Evolutionary conservation across 2,888 invertebrate species (phyloP).

Genomic region (Cacoxenus indagator): DNA sequence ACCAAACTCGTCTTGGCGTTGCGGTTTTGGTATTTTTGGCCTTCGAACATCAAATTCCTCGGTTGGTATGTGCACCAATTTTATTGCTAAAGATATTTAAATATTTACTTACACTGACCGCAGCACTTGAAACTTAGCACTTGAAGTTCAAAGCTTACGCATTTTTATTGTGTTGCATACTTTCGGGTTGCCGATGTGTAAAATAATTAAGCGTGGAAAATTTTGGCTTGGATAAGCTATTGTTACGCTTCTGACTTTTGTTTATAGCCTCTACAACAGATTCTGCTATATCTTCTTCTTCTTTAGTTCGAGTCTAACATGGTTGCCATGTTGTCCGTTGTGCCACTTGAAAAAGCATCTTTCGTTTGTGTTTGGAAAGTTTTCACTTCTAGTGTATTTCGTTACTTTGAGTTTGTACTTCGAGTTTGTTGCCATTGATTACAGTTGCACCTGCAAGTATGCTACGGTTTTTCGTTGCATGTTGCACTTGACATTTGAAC

Average conservation of each 20-base stretch:
- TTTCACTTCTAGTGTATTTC: too few relatives aligned
- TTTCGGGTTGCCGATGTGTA: too few relatives aligned
- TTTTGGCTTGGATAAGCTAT: too few relatives aligned
- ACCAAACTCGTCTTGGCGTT: background rate
- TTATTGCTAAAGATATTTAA: background rate
- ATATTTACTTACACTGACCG: slow-evolving; percentile 1
- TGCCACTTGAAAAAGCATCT: too few relatives aligned
- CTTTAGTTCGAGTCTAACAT: too few relatives aligned
- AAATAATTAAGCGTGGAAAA: too few relatives aligned
- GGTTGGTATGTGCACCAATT: background rate
- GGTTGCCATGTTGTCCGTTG: too few relatives aligned
- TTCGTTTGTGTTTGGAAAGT: background rate
- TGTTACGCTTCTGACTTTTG: too few relatives aligned
- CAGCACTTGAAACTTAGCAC: background rate
- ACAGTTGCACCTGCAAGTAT: background rate
- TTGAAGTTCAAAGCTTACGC: background rate
- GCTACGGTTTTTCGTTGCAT: background rate
- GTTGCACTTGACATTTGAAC: slow-evolving; percentile 61
- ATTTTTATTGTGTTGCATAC: background rate
- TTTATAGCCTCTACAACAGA: too few relatives aligned
- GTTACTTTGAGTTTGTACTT: background rate
- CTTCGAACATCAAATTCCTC: background rate
- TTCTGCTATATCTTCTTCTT: too few relatives aligned
- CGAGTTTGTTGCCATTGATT: background rate
- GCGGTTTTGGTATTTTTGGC: background rate